Percentiles rank a stretch among this genome's conserved stretches.
phyloP scores from a whole-genome alignment of 2,113 vertebrate species.

The Chlamydotis undulata region DNA sequence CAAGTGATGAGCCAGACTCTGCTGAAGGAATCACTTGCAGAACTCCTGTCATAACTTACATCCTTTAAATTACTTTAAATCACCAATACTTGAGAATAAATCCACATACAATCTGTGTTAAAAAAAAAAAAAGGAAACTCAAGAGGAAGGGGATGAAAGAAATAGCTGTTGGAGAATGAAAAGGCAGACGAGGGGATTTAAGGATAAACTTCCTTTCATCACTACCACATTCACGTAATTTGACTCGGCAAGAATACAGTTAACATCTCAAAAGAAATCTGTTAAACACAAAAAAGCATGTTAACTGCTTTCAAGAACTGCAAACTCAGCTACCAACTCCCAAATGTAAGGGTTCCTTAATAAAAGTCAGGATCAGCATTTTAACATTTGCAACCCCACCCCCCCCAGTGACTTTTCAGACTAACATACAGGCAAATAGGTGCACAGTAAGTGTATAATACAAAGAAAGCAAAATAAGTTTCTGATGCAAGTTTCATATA shows the following conservation, averaged over 20 bases:
- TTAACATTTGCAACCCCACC: background rate
- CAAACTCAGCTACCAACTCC: background rate
- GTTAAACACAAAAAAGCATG: background rate
- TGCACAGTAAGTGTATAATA: background rate
- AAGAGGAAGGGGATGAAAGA: background rate
- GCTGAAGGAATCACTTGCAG: background rate
- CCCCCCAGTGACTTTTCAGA: background rate
- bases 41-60: background rate
- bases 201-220: background rate
- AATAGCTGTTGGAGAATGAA: background rate
- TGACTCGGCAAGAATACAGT: background rate
- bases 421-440: background rate
- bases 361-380: background rate
- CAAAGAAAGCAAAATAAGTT: background rate
- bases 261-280: background rate
- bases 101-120: background rate
- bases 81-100: background rate
- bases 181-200: background rate
- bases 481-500: background rate
- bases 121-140: background rate
- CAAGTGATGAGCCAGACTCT: background rate
- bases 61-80: background rate
- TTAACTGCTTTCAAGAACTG: background rate
- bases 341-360: background rate
- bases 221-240: background rate